Base-by-base conservation (phyloP, 2,113 vertebrate species). In the Sylvia atricapilla region DNA sequence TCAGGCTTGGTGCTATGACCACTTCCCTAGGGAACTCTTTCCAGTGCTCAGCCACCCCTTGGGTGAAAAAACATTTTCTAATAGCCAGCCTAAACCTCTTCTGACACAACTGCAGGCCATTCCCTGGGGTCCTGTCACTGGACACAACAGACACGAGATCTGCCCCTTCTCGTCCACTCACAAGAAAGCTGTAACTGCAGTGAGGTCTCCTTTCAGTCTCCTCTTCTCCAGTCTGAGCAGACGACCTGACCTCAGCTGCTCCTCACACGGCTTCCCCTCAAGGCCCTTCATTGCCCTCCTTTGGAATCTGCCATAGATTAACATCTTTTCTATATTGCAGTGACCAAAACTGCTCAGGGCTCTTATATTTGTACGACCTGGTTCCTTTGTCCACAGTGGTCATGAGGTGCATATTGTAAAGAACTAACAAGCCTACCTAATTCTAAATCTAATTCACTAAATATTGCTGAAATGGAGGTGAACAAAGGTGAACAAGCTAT, bases 171-270 rank as follows among this genome's bases (percentile, higher is more conserved):
- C 39, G 46, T 46, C 47, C 27, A 9, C 28, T 39, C 33, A 39
- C 0, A 0, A 46, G 8, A 14, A 62, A 53, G 28, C 0, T 53
- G 64, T 39, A 23, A 37, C 46, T 69, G 39, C 46, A 44, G 2
- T 78, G 73, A 44, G 14, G 8, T 33, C 3, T 53, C 22, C 12
- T 8, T 14, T 37, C 73, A 59, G 37, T 27, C 17, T 76, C 52
- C 20, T 50, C 58, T 43, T 43, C 28, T 44, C 4, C 18, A 46
- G 33, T 1, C 28, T 53, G 55, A 33, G 23, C 33, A 44, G 28
- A 46, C 14, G 3, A 3, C 52, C 11, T 68, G 21, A 5, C 12
- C 18, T 69, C 27, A 60, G 53, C 14, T 0, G 0, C 39, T 53
- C 33, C 27, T 69, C 22, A 10, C 7, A 27, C 0, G 0, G 12